A percentile compares a stretch with the other conserved stretches of the same genome.
Evolutionary conservation across 2,113 vertebrate species (phyloP).

Genomic region (Tragelaphus scriptus): DNA sequence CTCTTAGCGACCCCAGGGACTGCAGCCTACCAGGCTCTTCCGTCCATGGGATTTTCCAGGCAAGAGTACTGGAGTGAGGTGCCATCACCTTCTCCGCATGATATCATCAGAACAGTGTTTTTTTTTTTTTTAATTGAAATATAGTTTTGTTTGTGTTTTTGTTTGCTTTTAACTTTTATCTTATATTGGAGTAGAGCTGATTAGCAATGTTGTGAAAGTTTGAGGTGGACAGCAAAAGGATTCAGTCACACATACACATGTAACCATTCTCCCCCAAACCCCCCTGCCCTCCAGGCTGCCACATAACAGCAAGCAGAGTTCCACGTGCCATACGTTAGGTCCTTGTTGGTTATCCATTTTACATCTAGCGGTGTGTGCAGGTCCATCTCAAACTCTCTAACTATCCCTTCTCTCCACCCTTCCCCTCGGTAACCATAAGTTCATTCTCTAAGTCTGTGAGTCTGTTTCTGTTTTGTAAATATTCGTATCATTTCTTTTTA

Average conservation of each 20-base stretch:
- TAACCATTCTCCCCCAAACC: background rate
- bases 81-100: too few species aligned
- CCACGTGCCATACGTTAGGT: fast-evolving
- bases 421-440: background rate
- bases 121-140: background rate
- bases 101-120: background rate
- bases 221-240: background rate
- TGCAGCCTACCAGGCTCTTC: too few species aligned
- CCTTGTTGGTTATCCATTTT: background rate
- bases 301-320: background rate
- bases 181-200: background rate
- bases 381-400: background rate
- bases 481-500: background rate
- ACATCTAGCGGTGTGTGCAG: background rate
- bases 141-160: background rate
- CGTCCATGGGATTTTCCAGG: too few species aligned
- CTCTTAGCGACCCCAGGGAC: too few species aligned
- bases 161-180: background rate
- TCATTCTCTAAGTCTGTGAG: background rate
- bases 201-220: background rate
- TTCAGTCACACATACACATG: background rate
- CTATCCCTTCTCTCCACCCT: background rate
- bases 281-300: background rate
- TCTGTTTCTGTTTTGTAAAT: background rate
- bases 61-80: too few species aligned